Evolutionary conservation across 2,113 vertebrate genomes (phyloP).

Genomic region (Cardinalis cardinalis): DNA sequence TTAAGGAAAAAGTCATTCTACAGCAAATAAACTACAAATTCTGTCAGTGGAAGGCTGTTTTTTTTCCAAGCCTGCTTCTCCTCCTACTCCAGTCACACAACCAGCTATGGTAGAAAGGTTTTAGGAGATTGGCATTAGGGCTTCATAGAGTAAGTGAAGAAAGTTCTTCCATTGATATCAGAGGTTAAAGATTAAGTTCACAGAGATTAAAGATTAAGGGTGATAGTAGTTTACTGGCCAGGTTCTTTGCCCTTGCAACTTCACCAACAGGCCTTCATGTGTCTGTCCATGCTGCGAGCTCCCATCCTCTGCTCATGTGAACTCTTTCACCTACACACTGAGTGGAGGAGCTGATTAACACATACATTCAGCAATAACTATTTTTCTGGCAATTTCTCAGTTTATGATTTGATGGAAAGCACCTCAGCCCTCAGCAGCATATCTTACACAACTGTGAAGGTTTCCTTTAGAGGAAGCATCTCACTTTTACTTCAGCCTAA

Average conservation of each 20-base stretch:
- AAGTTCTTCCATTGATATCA: not conserved
- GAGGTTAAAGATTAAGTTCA: not conserved
- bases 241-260: not conserved
- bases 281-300: rapidly evolving
- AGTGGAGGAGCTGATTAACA: not conserved
- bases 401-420: not conserved
- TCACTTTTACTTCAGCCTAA: not conserved
- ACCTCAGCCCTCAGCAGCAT: not conserved
- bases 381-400: not conserved
- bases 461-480: not conserved
- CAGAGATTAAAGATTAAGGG: not conserved
- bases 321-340: too few relatives aligned
- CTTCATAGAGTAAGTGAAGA: not conserved
- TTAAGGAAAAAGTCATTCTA: not conserved
- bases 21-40: not conserved
- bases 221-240: not conserved
- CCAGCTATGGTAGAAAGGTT: not conserved
- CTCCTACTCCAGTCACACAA: not conserved
- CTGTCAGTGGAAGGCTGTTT: rapidly evolving
- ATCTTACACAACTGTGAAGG: rapidly evolving
- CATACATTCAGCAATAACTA: not conserved
- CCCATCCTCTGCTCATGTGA: not conserved
- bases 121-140: not conserved
- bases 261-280: not conserved
- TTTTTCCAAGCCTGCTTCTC: not conserved